Percentiles rank a stretch among this genome's conserved stretches.
phyloP scores from a whole-genome alignment of 2,888 invertebrate species.

The Stenichneumon culpator region DNA sequence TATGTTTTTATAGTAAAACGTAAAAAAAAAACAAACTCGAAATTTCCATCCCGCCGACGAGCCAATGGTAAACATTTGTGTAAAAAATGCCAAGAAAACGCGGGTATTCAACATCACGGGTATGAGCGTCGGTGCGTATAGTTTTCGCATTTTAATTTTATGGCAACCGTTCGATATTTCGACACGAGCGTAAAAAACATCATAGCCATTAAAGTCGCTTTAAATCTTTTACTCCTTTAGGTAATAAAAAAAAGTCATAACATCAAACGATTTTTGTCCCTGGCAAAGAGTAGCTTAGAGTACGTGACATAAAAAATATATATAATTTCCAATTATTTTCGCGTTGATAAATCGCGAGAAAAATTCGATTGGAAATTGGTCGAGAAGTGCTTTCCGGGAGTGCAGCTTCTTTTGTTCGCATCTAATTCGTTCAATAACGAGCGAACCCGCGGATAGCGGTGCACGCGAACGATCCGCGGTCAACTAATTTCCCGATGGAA shows the following conservation, averaged over 20 bases:
- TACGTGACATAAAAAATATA: neutral
- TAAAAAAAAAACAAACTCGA: no score
- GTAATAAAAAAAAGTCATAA: constrained; percentile 10
- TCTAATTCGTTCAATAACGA: neutral
- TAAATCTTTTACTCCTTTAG: constrained; percentile 6
- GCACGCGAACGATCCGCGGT: constrained; percentile 27
- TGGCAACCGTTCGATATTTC: neutral
- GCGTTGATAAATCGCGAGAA: neutral
- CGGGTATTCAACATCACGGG: neutral
- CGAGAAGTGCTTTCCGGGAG: neutral
- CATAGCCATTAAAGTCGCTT: constrained; percentile 1
- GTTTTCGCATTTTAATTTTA: neutral
- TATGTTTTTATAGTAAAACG: no score
- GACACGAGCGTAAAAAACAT: neutral
- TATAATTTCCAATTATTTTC: neutral
- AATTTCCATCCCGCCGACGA: no score
- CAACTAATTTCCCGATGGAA: constrained; percentile 55
- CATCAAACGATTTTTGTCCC: neutral
- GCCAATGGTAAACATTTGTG: no score
- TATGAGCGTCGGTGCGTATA: neutral
- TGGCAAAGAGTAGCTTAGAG: neutral
- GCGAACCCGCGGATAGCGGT: constrained; percentile 15
- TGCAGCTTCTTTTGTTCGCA: neutral
- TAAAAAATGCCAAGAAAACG: neutral
- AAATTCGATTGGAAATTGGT: neutral